Conservation (phyloP, 2,797 vertebrate species). For the Lithobates pipiens region DNA sequence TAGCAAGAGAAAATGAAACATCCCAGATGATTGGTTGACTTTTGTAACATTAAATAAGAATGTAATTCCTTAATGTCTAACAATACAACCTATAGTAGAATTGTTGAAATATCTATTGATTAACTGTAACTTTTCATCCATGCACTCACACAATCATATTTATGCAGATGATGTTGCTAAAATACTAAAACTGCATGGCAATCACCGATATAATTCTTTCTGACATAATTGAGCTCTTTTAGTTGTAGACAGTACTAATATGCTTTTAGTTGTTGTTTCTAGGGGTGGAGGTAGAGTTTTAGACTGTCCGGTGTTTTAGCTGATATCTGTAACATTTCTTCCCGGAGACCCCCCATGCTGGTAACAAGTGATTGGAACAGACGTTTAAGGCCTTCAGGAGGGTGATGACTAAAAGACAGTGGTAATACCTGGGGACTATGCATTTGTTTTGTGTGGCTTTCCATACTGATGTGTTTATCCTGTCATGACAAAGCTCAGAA, state of each 20-base stretch:
- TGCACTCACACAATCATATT: neutral
- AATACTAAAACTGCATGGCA: neutral
- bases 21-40: too few relatives aligned
- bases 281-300: neutral
- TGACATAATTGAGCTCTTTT: neutral
- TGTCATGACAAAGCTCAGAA: constrained; percentile 42
- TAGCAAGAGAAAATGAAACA: neutral
- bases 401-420: constrained; percentile 39
- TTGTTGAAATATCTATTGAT: neutral
- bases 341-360: constrained; percentile 24
- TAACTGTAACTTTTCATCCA: neutral
- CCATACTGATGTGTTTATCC: constrained; percentile 56
- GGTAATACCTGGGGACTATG: constrained; percentile 23
- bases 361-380: constrained; percentile 9
- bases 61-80: too few relatives aligned
- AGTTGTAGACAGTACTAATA: neutral
- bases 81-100: neutral
- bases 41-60: too few relatives aligned
- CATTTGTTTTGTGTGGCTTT: constrained; percentile 43
- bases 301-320: neutral
- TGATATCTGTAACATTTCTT: constrained; percentile 35
- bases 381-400: constrained; percentile 18
- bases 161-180: neutral
- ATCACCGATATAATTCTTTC: neutral
- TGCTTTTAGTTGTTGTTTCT: neutral